These are phyloP conservation scores for Gnathochromis pfefferi DNA, from an alignment of 2,113 vertebrate species.

Conservation along the genomic window DNA sequence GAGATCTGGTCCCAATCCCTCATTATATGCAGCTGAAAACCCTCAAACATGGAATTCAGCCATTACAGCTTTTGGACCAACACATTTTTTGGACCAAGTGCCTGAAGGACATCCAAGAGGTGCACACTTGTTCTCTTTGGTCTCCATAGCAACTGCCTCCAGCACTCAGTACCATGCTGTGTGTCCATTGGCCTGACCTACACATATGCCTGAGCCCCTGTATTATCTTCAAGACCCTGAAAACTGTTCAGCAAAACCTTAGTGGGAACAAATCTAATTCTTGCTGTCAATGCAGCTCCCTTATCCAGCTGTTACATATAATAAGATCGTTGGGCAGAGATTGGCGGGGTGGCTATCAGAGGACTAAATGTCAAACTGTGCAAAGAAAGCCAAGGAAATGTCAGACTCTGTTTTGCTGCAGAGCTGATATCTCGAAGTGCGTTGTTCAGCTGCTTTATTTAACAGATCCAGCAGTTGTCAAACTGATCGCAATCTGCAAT, in stretches of 20 bases:
- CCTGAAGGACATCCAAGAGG: constrained; percentile 26
- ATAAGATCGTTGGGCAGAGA: constrained; percentile 32
- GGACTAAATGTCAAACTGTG: constrained; percentile 52
- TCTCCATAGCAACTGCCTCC: constrained; percentile 62
- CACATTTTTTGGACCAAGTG: background rate
- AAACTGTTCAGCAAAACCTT: constrained; percentile 35
- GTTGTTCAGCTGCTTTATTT: background rate
- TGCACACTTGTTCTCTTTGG: background rate
- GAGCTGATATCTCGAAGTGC: constrained; percentile 8
- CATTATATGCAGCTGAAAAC: background rate
- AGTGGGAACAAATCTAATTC: constrained; percentile 6
- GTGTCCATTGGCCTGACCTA: constrained; percentile 40
- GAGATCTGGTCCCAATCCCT: background rate
- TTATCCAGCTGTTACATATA: constrained; percentile 52
- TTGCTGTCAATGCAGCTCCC: background rate
- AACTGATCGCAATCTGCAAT: background rate
- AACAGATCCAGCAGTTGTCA: background rate
- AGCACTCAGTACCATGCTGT: constrained; percentile 16
- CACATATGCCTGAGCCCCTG: background rate
- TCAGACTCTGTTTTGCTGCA: constrained; percentile 33
- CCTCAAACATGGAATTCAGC: background rate
- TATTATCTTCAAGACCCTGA: constrained; percentile 17
- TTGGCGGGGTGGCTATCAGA: background rate
- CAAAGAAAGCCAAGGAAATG: constrained; percentile 43
- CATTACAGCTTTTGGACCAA: background rate